phyloP scores from a whole-genome alignment of 2,888 invertebrate genomes.

The Cenopis cana region DNA sequence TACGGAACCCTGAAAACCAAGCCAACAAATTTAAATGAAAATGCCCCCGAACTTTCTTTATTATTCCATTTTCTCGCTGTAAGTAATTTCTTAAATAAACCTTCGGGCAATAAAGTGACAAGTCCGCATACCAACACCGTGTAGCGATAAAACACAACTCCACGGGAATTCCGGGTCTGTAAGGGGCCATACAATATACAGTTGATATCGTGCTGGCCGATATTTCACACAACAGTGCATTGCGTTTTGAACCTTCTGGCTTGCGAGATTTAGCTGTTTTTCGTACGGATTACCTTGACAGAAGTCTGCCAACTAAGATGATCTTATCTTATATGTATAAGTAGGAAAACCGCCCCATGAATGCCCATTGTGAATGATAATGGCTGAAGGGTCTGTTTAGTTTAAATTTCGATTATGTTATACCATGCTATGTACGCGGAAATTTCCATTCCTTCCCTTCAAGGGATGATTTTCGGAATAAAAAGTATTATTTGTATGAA shows the following conservation, averaged over 20 bases:
- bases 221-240: no score
- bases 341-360: background rate
- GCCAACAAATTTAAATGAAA: no score
- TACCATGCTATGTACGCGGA: no score
- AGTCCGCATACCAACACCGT: background rate
- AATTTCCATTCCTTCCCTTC: no score
- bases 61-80: background rate
- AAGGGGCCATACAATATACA: background rate
- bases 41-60: background rate
- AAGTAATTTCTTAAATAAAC: background rate
- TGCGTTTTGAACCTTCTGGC: no score
- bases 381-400: background rate
- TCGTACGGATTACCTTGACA: no score
- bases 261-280: no score
- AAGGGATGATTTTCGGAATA: no score
- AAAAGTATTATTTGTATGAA: no score
- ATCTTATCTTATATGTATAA: background rate
- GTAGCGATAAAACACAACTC: background rate
- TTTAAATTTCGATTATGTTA: background rate
- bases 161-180: background rate
- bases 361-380: slow-evolving; percentile 1
- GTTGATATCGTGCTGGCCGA: no score
- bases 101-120: background rate
- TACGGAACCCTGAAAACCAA: no score
- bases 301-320: no score